Evolutionary conservation across 2,113 vertebrate species (phyloP), one percentile per base, ranked within the genome.

Genomic region (Aptenodytes patagonicus): DNA sequence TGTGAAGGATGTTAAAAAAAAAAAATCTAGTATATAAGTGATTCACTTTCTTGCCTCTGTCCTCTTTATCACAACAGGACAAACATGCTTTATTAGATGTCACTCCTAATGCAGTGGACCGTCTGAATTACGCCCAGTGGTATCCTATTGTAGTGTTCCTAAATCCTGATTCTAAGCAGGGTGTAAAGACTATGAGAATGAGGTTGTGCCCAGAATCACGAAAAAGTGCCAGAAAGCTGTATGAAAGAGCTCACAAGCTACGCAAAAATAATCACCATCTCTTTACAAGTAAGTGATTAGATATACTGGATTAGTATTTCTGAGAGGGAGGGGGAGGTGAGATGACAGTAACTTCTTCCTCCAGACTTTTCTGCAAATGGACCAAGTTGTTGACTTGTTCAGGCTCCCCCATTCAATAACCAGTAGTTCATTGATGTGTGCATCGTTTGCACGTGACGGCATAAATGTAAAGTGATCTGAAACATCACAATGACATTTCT

Each of bases 231-330:
- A 98, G 99, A 76, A 99, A 99, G 90, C 98, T 99, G 51, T 99
- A 99, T 54, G 99, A 99, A 94, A 98, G 99, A 83, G 99, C 99
- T 96, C 99, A 99, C 95, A 99, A 99, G 95, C 99, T 99, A 97
- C 99, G 99, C 90, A 99, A 99, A 97, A 99, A 99, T 96, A 99
- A 99, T 95, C 99, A 99, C 94, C 99, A 99, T 97, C 99, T 99
- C 93, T 99, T 99, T 95, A 99, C 99, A 91, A 99, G 99, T 99
- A 97, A 99, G 99, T 98, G 19, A 70, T 44, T 34, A 24, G 13
- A 62, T 20, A 25, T 25, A 28, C 21, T 91, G 55, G 25, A 34
- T 62, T 62, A 42, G n/a, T 78, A 28, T 51, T 58, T 66, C 20
- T 46, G n/a, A 66, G 55, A 29, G 46, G 40, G 17, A n/a, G 49